Evolutionary conservation across 2,113 vertebrate species (phyloP).

Genomic region (Eupsittula cactorum): DNA sequence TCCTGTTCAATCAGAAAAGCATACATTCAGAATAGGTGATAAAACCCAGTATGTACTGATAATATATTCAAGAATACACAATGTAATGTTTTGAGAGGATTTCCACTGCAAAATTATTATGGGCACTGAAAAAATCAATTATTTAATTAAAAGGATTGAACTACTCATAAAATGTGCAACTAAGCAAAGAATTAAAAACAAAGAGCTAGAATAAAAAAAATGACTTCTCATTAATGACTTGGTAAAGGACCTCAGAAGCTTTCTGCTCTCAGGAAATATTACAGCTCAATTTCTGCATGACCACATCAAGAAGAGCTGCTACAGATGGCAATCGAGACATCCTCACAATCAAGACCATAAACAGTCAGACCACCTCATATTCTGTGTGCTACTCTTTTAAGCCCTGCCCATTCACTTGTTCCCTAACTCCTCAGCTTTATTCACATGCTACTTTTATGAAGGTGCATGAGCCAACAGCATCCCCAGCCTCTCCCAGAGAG

Average conservation of each 20-base stretch:
- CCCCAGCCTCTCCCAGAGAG: background rate
- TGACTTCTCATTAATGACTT: background rate
- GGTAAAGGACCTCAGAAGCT: background rate
- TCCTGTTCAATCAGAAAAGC: background rate
- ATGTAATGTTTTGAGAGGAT: background rate
- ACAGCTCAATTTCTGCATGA: background rate
- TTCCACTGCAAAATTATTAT: background rate
- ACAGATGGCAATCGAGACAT: background rate
- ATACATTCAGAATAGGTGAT: background rate
- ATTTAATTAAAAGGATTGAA: background rate
- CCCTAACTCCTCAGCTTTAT: background rate
- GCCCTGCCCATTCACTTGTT: background rate
- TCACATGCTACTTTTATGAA: background rate
- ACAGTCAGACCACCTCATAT: background rate
- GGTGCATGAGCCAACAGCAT: background rate
- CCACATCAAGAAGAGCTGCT: background rate
- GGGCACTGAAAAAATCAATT: background rate
- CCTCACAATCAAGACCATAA: background rate
- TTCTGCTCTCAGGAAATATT: background rate
- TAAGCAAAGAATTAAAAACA: background rate
- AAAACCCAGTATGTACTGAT: background rate
- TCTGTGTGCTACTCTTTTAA: background rate
- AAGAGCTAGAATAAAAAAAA: background rate
- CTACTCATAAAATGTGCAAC: background rate
- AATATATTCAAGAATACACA: background rate